A percentile compares a stretch with the other conserved stretches of the same genome.
phyloP scores from a whole-genome alignment of 2,888 invertebrate genomes.

The Isoperla grammatica region DNA sequence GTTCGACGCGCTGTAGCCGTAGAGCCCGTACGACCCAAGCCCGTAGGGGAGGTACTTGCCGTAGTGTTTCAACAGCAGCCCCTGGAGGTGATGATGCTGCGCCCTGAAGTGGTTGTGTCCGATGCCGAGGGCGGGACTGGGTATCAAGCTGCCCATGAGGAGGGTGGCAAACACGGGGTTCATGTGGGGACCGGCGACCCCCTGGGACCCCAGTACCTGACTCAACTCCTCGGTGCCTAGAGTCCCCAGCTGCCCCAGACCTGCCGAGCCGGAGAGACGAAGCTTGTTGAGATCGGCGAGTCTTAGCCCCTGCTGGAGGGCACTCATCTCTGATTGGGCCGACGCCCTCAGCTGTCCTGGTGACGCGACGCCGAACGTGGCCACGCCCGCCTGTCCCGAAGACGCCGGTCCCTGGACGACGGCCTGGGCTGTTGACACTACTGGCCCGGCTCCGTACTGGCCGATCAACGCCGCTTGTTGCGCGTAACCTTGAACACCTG shows the following conservation, averaged over 20 bases:
- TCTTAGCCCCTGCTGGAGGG: background rate
- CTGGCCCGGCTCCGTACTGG: background rate
- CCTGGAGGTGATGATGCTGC: constrained; percentile 48
- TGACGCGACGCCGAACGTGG: background rate
- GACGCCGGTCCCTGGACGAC: background rate
- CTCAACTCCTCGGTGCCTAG: background rate
- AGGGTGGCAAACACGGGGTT: constrained; percentile 5
- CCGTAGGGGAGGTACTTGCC: constrained; percentile 51
- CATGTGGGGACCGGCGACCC: background rate
- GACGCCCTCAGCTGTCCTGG: background rate
- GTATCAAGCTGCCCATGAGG: background rate
- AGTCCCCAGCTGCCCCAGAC: constrained; percentile 1
- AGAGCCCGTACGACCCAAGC: constrained; percentile 44
- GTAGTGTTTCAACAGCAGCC: constrained; percentile 56
- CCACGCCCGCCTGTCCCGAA: background rate
- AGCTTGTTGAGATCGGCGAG: background rate
- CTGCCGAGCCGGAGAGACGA: background rate
- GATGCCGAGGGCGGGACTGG: background rate
- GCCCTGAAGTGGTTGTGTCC: constrained; percentile 48
- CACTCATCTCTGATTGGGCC: too few relatives aligned
- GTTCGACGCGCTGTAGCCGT: constrained; percentile 58
- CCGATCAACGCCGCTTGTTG: background rate
- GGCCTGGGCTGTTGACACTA: background rate
- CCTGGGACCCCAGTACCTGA: background rate
- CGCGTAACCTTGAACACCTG: background rate